phyloP scores from a whole-genome alignment of 37 sponge, comb jelly and placozoan species.

The Tethya wilhelma region DNA sequence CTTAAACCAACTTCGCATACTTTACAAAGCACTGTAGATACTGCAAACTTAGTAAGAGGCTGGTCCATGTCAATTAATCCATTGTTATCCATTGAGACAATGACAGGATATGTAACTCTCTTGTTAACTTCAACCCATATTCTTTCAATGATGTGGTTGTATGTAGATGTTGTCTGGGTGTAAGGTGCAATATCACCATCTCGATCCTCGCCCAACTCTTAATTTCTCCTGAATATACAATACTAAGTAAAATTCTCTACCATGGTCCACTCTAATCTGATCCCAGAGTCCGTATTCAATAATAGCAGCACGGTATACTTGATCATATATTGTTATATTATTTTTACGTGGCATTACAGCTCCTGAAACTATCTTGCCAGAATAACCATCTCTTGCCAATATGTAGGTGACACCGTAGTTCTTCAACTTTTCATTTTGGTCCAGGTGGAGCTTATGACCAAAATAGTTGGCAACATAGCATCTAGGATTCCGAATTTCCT shows the following conservation, averaged over 20 bases:
- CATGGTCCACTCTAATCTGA: too few relatives aligned
- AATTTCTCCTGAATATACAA: conserved; percentile 22
- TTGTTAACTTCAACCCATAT: too few relatives aligned
- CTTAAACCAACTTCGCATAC: background rate
- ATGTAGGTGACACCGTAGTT: conserved; percentile 30
- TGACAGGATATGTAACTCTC: conserved; percentile 18
- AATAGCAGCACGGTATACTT: too few relatives aligned
- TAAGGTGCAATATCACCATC: background rate
- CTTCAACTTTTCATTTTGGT: conserved; percentile 37
- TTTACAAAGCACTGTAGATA: background rate
- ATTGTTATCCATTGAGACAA: background rate
- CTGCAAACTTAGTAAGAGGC: conserved; percentile 14
- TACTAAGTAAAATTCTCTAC: too few relatives aligned
- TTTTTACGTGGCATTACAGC: conserved; percentile 34
- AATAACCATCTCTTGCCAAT: conserved; percentile 15
- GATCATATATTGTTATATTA: too few relatives aligned
- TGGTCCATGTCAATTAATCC: conserved; percentile 3
- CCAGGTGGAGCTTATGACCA: conserved; percentile 4
- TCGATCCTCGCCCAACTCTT: background rate
- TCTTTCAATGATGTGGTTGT: conserved; percentile 23
- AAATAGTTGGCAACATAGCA: background rate
- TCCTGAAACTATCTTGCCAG: conserved; percentile 12
- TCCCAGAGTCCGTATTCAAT: too few relatives aligned
- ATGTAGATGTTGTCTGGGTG: background rate
- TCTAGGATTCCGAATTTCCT: background rate